Percentiles rank a stretch among this genome's conserved stretches.
Conservation (phyloP, 2,888 invertebrate genomes). For the Lasiommata megera region DNA sequence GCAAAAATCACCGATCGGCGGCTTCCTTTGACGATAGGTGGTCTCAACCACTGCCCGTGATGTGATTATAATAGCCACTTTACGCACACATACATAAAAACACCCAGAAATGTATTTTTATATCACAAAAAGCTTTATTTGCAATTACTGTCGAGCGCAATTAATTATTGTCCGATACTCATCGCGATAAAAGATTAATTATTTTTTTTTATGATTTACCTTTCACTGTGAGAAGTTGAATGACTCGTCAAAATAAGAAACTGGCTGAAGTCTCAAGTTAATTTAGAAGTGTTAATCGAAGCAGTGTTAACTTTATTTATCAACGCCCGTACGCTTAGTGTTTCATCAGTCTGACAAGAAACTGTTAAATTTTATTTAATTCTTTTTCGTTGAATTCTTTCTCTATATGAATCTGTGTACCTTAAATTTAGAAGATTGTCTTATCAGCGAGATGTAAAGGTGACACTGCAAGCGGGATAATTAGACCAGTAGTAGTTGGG, state of each 20-base stretch:
- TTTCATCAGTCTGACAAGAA: constrained; percentile 45
- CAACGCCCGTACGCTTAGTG: background rate
- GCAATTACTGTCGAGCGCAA: constrained; percentile 48
- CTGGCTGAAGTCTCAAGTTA: constrained; percentile 26
- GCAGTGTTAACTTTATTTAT: constrained; percentile 42
- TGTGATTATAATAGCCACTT: constrained; percentile 79
- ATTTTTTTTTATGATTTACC: constrained; percentile 57
- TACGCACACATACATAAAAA: constrained; percentile 59
- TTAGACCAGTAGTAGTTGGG: no score
- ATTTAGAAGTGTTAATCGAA: background rate
- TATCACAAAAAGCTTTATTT: constrained; percentile 45
- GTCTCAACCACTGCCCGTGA: constrained; percentile 62
- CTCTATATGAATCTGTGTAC: no score
- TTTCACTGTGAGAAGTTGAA: constrained; percentile 42
- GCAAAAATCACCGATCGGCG: constrained; percentile 72
- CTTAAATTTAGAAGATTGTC: no score
- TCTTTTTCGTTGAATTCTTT: constrained; percentile 68
- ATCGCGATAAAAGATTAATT: constrained; percentile 57
- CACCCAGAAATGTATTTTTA: constrained; percentile 49
- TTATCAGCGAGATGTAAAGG: no score
- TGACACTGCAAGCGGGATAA: no score
- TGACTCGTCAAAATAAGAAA: constrained; percentile 39
- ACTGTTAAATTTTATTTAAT: constrained; percentile 75
- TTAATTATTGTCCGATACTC: constrained; percentile 49
- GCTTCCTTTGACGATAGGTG: constrained; percentile 77